Evolutionary conservation across 2,797 vertebrate species (phyloP), one percentile per base, ranked within the genome.

Genomic region (Tarsius wallacei): DNA sequence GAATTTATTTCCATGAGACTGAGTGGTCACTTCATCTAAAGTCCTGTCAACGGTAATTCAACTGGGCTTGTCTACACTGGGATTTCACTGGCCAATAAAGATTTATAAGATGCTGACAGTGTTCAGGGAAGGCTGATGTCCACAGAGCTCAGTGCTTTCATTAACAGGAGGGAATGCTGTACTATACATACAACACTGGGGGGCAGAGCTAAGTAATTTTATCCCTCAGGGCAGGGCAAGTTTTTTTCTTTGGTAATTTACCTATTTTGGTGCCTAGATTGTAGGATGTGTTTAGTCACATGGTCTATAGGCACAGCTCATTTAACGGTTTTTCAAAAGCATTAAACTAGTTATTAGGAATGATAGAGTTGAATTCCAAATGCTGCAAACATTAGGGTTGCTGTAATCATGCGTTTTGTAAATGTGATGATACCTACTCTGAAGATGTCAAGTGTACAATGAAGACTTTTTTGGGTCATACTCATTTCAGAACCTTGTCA

Each of bases 291-390:
- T 83, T 93, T 87, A 77, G 77, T 64, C 11, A n/a, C 55, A 19
- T 21, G 24, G 47, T 21, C 21, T 53, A 17, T 28, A 53, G 13
- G 22, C 19, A 66, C 1, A 21, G 42, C 77, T 55, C 82, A 55
- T 86, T 73, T 77, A 78, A 95, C n/a, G 68, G 10, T n/a, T 95
- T 68, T 68, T 95, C 26, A 88, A 93, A 95, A 81, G 26, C 19
- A 82, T 80, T 86, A 15, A 77, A 83, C 21, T 51, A 31, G 74
- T 68, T 86, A 49, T 87, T 81, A 77, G 68, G 63, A 61, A 63
- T 36, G 92, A 93, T 19, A 53, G 28, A 64, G 22, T 26, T 93
- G n/a, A 90, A 93, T 90, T 96, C 17, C 47, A 73, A 89, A 90
- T 71, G 61, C 1, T 87, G 12, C 94, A 78, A 90, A 76, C 22